phyloP scores from a whole-genome alignment of 2,797 vertebrate genomes.

The Phoeniculus purpureus region DNA sequence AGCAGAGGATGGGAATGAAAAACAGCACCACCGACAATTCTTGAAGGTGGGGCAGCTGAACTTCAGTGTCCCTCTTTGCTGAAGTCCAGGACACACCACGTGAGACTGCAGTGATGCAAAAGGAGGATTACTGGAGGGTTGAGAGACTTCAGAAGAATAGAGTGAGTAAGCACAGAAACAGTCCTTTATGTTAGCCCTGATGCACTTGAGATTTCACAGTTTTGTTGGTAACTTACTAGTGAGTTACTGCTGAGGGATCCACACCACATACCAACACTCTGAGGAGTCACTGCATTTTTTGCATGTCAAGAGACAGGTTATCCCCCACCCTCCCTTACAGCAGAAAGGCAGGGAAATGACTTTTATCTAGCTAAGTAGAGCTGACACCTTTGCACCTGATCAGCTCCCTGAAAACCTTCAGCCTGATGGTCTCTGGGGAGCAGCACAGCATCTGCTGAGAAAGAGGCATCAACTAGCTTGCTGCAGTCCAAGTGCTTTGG shows the following conservation, averaged over 20 bases:
- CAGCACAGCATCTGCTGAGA: background rate
- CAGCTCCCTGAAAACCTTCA: background rate
- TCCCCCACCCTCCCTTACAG: background rate
- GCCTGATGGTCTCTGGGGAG: background rate
- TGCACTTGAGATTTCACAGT: background rate
- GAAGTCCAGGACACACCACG: background rate
- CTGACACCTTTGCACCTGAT: background rate
- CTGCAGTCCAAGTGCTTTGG: background rate
- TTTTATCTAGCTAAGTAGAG: background rate
- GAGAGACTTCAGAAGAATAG: background rate
- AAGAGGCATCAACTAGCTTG: background rate
- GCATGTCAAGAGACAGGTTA: background rate
- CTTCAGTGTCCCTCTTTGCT: background rate
- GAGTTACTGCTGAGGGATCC: background rate
- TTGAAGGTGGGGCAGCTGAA: background rate
- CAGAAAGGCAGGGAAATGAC: background rate
- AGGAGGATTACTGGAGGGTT: background rate
- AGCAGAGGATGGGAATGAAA: background rate
- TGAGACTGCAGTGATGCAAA: background rate
- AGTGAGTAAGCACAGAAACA: background rate
- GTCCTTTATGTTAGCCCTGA: rapidly evolving
- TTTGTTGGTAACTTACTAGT: background rate
- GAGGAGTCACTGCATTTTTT: background rate
- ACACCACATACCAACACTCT: background rate
- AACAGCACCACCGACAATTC: background rate